These are phyloP conservation scores for Volucella zonaria DNA, from an alignment of 2,888 invertebrate genomes.

Conservation along the genomic window DNA sequence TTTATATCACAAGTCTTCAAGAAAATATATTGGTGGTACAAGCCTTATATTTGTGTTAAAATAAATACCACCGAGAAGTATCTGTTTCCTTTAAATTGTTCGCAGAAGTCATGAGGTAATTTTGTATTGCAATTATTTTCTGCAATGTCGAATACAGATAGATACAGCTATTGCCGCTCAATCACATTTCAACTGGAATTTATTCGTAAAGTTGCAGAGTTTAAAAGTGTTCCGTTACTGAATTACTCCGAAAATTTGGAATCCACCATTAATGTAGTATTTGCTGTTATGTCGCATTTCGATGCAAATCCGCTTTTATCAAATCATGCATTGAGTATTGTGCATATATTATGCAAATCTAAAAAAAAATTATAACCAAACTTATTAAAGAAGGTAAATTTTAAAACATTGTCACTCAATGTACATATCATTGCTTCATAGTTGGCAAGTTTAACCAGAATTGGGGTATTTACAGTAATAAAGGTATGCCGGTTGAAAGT, in stretches of 20 bases:
- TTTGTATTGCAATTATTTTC: constrained; percentile 30
- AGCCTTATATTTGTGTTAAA: constrained; percentile 27
- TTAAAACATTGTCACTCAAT: neutral
- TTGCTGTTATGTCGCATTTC: constrained; percentile 33
- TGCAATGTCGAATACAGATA: constrained; percentile 21
- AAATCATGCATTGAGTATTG: constrained; percentile 38
- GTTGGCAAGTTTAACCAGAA: neutral
- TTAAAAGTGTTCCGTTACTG: constrained; percentile 39
- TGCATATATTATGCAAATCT: constrained; percentile 68
- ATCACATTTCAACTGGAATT: constrained; percentile 20
- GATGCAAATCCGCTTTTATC: constrained; percentile 47
- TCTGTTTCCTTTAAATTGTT: constrained; percentile 27
- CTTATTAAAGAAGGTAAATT: constrained; percentile 47
- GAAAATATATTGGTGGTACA: constrained; percentile 10
- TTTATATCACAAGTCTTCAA: constrained; percentile 37
- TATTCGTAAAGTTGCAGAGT: constrained; percentile 3
- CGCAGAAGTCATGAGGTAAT: constrained; percentile 59
- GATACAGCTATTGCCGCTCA: constrained; percentile 47
- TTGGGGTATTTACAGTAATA: constrained; percentile 13
- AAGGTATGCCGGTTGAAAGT: constrained; percentile 18
- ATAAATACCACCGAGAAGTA: constrained; percentile 28
- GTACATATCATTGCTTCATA: neutral
- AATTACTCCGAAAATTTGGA: constrained; percentile 15
- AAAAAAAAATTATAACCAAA: constrained; percentile 60
- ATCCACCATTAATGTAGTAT: constrained; percentile 17